phyloP scores from a whole-genome alignment of 2,113 vertebrate genomes.

The Gorsachius goisagi region DNA sequence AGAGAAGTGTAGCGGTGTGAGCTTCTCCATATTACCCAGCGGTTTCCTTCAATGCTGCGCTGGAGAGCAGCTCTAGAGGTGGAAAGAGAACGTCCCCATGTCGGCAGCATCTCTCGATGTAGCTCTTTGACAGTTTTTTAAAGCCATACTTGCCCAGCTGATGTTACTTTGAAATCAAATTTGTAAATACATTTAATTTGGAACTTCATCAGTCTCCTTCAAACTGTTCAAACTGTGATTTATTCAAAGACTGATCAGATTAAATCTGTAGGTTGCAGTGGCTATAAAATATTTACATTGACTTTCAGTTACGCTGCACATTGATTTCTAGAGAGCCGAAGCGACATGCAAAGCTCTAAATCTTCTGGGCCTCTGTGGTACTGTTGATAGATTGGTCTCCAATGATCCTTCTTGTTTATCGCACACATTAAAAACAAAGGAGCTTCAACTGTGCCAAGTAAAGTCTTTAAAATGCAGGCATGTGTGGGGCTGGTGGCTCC shows the following conservation, averaged over 20 bases:
- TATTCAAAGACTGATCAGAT: background rate
- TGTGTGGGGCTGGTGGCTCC: background rate
- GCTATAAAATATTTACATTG: background rate
- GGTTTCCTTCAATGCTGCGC: fast-evolving
- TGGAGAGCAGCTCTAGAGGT: background rate
- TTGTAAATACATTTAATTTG: background rate
- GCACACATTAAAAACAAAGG: background rate
- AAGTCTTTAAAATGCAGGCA: background rate
- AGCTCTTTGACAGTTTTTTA: background rate
- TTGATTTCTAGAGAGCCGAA: background rate
- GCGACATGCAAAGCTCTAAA: background rate
- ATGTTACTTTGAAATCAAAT: background rate
- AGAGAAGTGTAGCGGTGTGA: background rate
- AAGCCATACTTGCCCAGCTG: background rate
- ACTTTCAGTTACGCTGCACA: background rate
- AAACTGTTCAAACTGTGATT: background rate
- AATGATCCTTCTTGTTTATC: background rate
- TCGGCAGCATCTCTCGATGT: background rate
- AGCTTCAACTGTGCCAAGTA: too few relatives aligned
- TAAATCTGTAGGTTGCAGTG: background rate
- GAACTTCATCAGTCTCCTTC: background rate
- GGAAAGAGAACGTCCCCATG: too few relatives aligned
- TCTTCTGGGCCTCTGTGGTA: background rate
- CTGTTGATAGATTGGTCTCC: background rate
- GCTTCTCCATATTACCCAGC: background rate